Conservation (phyloP, 2,797 vertebrate genomes). For the Squalus acanthias region DNA sequence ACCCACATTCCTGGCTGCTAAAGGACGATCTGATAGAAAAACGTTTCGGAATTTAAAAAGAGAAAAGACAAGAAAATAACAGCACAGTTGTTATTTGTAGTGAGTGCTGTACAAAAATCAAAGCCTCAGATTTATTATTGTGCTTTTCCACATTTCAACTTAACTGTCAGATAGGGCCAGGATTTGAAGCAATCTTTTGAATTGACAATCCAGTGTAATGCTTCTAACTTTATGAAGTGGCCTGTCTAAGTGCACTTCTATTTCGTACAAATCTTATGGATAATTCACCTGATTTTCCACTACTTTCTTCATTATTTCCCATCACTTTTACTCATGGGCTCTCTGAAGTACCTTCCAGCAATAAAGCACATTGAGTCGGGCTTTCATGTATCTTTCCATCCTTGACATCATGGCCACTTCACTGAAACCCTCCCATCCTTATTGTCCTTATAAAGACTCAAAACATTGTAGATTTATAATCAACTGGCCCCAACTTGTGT, state of each 20-base stretch:
- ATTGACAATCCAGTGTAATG: background rate
- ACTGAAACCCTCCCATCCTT: background rate
- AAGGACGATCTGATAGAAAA: background rate
- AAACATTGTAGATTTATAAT: background rate
- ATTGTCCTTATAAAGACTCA: background rate
- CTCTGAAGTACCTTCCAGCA: background rate
- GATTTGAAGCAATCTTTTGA: background rate
- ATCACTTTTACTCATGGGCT: background rate
- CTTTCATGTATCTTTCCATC: background rate
- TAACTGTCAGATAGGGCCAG: background rate
- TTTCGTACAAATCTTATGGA: background rate
- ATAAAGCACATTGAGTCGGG: background rate
- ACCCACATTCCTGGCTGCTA: no score
- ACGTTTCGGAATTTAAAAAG: background rate
- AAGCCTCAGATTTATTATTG: background rate
- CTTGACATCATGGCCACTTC: background rate
- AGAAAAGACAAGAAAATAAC: background rate
- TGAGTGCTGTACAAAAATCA: background rate
- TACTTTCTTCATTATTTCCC: background rate
- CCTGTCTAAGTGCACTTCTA: background rate
- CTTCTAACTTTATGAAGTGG: background rate
- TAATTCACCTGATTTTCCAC: background rate
- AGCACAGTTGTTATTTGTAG: background rate
- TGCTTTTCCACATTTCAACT: background rate
- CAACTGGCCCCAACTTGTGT: background rate